These are phyloP conservation scores for Psix sp. DNA, from an alignment of 1,140 invertebrate genomes.

Conservation along the genomic window DNA sequence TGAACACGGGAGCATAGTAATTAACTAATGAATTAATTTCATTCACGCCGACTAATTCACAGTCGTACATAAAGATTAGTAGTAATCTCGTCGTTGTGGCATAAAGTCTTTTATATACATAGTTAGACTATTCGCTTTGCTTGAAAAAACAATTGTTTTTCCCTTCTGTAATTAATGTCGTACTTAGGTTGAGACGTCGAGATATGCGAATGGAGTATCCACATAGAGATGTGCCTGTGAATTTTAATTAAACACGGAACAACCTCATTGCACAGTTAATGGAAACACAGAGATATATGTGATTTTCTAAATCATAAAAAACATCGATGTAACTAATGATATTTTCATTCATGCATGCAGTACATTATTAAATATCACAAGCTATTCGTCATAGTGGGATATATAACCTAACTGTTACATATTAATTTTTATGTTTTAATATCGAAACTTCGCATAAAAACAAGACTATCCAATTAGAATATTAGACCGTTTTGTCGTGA, in stretches of 20 bases:
- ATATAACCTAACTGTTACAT: too few species aligned
- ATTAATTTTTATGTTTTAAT: too few species aligned
- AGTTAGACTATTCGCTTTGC: constrained; percentile 52
- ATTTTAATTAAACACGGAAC: constrained; percentile 61
- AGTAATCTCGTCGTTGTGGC: constrained; percentile 62
- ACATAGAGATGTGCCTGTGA: constrained; percentile 58
- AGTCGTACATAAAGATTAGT: constrained; percentile 63
- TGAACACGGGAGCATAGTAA: constrained; percentile 37
- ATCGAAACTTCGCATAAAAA: too few species aligned
- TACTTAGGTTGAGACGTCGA: constrained; percentile 60
- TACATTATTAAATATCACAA: too few species aligned
- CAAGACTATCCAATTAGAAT: too few species aligned
- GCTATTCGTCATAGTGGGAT: not conserved
- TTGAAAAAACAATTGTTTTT: constrained; percentile 61
- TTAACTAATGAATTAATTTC: constrained; percentile 62
- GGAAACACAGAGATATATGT: constrained; percentile 53
- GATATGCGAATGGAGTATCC: constrained; percentile 59
- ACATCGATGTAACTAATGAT: constrained; percentile 42
- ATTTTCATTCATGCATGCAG: constrained; percentile 5
- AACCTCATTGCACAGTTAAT: constrained; percentile 58
- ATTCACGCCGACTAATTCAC: constrained; percentile 57
- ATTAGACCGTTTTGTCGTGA: too few species aligned
- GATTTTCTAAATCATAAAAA: constrained; percentile 49
- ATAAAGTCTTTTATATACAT: constrained; percentile 61
- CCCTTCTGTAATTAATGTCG: constrained; percentile 61